Conservation (phyloP, 2,113 vertebrate genomes). For the Cryptotis parvus region DNA sequence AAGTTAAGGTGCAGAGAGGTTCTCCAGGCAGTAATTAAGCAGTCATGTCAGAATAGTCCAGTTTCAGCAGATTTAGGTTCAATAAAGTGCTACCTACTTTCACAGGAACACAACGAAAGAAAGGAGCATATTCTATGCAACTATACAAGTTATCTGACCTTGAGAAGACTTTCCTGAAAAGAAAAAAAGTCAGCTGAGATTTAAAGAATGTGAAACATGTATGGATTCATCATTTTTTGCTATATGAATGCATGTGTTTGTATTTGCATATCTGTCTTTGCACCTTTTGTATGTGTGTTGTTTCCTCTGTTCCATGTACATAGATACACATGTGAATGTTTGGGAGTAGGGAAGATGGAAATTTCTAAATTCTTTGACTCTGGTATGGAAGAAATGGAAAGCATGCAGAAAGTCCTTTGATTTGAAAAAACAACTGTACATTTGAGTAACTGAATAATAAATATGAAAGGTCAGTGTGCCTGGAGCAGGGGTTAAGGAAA, state of each 20-base stretch:
- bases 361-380: background rate
- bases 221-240: too few relatives aligned
- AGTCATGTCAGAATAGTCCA: too few relatives aligned
- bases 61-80: too few relatives aligned
- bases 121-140: too few relatives aligned
- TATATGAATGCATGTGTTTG: too few relatives aligned
- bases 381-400: background rate
- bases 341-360: background rate
- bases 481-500: background rate
- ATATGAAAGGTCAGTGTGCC: background rate
- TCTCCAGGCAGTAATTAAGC: background rate
- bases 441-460: background rate
- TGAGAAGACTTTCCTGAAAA: too few relatives aligned
- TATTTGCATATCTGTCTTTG: background rate
- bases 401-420: background rate
- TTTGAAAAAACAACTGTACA: background rate
- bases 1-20: background rate
- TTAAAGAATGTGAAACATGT: too few relatives aligned
- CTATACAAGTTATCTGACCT: too few relatives aligned
- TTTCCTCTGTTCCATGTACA: background rate
- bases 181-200: too few relatives aligned
- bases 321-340: accelerated
- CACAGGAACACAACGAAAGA: too few relatives aligned
- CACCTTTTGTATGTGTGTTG: too few relatives aligned
- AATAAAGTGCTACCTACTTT: too few relatives aligned